Conservation (phyloP, 2,113 vertebrate genomes). For the Theropithecus gelada region DNA sequence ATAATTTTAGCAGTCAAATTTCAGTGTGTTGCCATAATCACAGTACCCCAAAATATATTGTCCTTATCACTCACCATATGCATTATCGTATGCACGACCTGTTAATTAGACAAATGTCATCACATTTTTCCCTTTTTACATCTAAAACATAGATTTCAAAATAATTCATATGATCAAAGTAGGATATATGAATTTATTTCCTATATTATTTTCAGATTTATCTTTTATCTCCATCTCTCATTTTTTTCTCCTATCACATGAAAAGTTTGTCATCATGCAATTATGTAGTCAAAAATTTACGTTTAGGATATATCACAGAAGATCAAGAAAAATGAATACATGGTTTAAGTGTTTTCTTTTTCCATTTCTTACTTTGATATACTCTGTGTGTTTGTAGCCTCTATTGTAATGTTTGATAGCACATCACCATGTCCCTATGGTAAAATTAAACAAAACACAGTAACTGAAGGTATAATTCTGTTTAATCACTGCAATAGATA, state of each 20-base stretch:
- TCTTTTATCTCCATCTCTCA: background rate
- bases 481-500: slow-evolving; percentile 26
- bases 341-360: background rate
- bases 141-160: background rate
- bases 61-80: background rate
- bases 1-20: background rate
- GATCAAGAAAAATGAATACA: background rate
- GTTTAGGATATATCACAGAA: background rate
- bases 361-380: background rate
- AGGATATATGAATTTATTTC: background rate
- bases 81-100: background rate
- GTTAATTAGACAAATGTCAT: background rate
- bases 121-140: background rate
- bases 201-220: background rate
- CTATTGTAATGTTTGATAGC: background rate
- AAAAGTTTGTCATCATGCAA: background rate
- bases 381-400: background rate
- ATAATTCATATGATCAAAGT: background rate
- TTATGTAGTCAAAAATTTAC: background rate
- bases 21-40: background rate
- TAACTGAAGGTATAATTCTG: background rate
- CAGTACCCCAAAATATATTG: background rate
- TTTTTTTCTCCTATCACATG: background rate
- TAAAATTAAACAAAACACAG: background rate
- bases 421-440: background rate